phyloP scores from a whole-genome alignment of 1,140 invertebrate species.

The Euglossa dilemma region DNA sequence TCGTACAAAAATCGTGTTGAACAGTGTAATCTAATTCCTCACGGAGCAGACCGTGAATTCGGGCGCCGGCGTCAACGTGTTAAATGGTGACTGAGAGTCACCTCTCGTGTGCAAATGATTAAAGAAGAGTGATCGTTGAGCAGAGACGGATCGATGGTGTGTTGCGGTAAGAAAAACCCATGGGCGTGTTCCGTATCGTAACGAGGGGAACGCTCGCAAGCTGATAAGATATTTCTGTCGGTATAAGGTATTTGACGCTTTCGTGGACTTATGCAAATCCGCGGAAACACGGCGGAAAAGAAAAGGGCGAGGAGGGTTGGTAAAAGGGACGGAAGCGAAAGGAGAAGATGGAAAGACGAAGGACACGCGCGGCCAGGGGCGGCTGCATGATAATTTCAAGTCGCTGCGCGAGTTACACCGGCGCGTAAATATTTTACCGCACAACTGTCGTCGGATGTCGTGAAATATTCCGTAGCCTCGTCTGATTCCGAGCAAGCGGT shows the following conservation, averaged over 20 bases:
- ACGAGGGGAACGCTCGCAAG: background rate
- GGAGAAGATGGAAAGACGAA: conserved; percentile 27
- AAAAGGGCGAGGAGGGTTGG: background rate
- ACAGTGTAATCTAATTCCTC: no score
- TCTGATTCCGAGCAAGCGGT: conserved; percentile 3
- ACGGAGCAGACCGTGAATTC: no score
- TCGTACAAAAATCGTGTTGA: no score
- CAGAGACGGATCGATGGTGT: background rate
- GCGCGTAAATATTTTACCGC: conserved; percentile 38
- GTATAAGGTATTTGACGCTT: conserved; percentile 47
- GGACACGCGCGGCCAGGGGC: conserved; percentile 19
- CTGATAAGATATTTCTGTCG: conserved; percentile 23
- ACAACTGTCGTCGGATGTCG: conserved; percentile 36
- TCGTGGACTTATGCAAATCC: conserved; percentile 62
- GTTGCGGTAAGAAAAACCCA: background rate
- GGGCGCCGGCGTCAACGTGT: no score
- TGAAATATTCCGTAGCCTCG: conserved; percentile 39
- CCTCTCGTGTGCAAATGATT: no score
- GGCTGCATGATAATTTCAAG: conserved; percentile 45
- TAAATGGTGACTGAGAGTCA: no score
- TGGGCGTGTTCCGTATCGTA: background rate
- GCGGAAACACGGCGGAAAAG: background rate
- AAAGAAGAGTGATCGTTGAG: background rate
- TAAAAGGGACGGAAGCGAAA: background rate
- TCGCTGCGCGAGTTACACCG: conserved; percentile 13